A percentile compares a stretch with the other conserved stretches of the same genome.
phyloP scores from a whole-genome alignment of 2,797 vertebrate genomes.

The Pseudotriccus pelzelni region DNA sequence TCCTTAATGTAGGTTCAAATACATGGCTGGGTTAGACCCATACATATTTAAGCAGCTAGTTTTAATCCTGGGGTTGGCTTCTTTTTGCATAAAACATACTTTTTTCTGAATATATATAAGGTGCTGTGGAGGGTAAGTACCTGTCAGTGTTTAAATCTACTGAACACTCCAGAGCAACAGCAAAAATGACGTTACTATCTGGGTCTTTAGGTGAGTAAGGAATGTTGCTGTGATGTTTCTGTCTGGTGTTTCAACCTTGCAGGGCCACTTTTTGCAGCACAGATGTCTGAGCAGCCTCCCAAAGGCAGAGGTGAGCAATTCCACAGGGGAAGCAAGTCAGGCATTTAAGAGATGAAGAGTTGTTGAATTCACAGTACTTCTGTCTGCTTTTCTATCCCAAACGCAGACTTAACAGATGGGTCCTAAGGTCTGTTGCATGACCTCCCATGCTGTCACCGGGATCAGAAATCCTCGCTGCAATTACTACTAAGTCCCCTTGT shows the following conservation, averaged over 20 bases:
- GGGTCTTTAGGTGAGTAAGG: background rate
- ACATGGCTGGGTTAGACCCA: background rate
- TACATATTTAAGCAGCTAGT: background rate
- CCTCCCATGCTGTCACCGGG: background rate
- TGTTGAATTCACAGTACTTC: background rate
- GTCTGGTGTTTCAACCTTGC: background rate
- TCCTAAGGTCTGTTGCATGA: background rate
- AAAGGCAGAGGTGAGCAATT: background rate
- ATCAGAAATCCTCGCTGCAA: background rate
- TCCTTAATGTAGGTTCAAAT: background rate
- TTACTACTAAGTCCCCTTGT: background rate
- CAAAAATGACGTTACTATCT: background rate
- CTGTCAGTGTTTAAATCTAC: background rate
- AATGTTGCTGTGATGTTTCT: conserved; percentile 10
- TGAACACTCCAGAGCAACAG: background rate
- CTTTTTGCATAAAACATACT: background rate
- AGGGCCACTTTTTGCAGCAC: background rate
- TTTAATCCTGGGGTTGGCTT: background rate
- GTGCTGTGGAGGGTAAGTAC: background rate
- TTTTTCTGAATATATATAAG: background rate
- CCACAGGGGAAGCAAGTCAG: background rate
- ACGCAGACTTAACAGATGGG: background rate
- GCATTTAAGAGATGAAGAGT: background rate
- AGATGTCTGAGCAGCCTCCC: background rate
- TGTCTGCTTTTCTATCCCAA: conserved; percentile 4